Conservation (phyloP, 2,113 vertebrate genomes). For the Rafetus swinhoei region DNA sequence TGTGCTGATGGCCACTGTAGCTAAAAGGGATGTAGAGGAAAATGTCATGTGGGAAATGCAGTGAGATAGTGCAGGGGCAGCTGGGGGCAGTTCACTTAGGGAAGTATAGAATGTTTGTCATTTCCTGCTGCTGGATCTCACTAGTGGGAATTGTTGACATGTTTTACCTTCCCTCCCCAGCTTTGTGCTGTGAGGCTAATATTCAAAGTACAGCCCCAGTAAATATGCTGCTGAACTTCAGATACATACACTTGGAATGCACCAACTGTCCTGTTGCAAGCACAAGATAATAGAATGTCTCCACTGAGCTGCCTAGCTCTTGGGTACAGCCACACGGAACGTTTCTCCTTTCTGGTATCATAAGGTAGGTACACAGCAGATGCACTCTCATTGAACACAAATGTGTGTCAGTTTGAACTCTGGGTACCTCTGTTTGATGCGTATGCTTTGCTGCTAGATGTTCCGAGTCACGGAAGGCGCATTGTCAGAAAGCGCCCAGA, state of each 20-base stretch:
- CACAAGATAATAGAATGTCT: not conserved
- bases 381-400: not conserved
- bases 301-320: not conserved
- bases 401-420: not conserved
- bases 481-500: not conserved
- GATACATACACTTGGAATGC: not conserved
- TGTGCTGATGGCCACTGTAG: fast-evolving
- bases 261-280: not conserved
- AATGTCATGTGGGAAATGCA: fast-evolving
- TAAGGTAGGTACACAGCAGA: not conserved
- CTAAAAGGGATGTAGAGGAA: fast-evolving
- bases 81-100: not conserved
- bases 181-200: fast-evolving
- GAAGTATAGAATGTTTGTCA: fast-evolving
- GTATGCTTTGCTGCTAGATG: fast-evolving
- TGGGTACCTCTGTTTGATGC: not conserved
- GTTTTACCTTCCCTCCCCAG: not conserved
- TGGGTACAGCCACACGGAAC: fast-evolving
- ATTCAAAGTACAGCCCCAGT: fast-evolving
- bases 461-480: not conserved
- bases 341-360: not conserved
- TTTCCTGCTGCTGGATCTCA: not conserved
- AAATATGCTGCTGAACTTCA: not conserved
- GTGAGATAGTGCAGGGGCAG: fast-evolving
- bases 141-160: fast-evolving